Percentiles rank a stretch among this genome's conserved stretches.
Conservation (phyloP, 2,797 vertebrate species). For the Chaenodraco wilsoni region DNA sequence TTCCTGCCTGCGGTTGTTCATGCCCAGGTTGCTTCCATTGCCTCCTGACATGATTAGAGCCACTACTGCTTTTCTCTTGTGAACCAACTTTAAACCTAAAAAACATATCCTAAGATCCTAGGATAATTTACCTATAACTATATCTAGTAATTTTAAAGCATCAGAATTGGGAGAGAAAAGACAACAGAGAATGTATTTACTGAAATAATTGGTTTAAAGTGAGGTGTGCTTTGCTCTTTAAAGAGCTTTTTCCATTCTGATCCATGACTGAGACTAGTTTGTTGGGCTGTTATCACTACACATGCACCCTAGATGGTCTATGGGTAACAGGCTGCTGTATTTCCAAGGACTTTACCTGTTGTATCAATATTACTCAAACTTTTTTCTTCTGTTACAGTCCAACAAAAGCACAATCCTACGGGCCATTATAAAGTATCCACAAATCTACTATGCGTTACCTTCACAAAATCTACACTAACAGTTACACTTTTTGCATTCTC, state of each 20-base stretch:
- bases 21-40: neutral
- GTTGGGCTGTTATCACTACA: neutral
- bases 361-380: neutral
- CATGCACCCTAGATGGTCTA: neutral
- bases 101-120: neutral
- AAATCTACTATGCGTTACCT: neutral
- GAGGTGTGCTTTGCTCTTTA: constrained; percentile 2
- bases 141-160: constrained; percentile 4
- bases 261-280: neutral
- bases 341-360: neutral
- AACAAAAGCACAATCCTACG: neutral
- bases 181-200: constrained; percentile 9
- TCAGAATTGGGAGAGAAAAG: constrained; percentile 11
- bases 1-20: neutral
- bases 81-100: neutral
- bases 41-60: neutral
- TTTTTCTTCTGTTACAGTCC: neutral
- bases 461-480: constrained; percentile 1
- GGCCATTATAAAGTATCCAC: neutral
- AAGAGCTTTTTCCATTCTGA: neutral
- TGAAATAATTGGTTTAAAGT: too few species aligned
- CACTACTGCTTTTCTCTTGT: neutral
- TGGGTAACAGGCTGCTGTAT: neutral
- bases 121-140: neutral
- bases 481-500: neutral